Base-by-base conservation (phyloP, 2,797 vertebrate genomes). In the Podarcis siculus region DNA sequence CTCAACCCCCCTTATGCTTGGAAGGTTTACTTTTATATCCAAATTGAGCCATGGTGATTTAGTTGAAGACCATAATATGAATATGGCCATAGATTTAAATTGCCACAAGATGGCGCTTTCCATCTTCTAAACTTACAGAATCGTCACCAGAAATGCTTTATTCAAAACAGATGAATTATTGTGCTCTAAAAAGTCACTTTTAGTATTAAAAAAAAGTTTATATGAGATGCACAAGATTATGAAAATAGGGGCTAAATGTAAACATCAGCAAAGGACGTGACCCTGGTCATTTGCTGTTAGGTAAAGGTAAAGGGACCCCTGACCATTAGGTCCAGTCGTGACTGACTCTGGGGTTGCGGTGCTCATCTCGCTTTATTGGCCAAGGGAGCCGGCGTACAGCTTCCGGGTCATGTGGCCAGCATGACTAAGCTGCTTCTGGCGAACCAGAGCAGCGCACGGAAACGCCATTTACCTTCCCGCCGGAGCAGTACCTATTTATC, bases 51-150 rank as follows among this genome's bases (percentile, higher is more conserved):
- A 17, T 35, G 35, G 7, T 83, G 10, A 30, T 4, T 75, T 30
- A 82, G 23, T 76, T n/a, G 45, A 69, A 69, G 32, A 42, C 71
- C 39, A 45, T 73, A 49, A 35, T n/a, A 21, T 80, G 55, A 66
- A 85, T 12, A 58, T 89, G 21, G 9, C 2, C 45, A 37, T 86
- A 79, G 87, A 45, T 86, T 90, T 83, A 87, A 75, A 93, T 90
- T 90, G 91, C 97, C 97, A 97, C 97, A 95, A 97, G 97, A 92
- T 96, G 97, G 97, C 96, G 94, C 96, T 95, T 97, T 93, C 73
- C 67, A 93, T 86, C 96, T 94, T 96, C 82, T 92, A 95, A 95
- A 87, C 9, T 96, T 81, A 55, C 19, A 85, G n/a, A 81, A 66
- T 64, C 8, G 75, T 42, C 10, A 42, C 32, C 55, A 87, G 45